Percentiles rank a stretch among this genome's conserved stretches.
Conservation (phyloP, 2,888 invertebrate genomes). For the Hymenopus coronatus region DNA sequence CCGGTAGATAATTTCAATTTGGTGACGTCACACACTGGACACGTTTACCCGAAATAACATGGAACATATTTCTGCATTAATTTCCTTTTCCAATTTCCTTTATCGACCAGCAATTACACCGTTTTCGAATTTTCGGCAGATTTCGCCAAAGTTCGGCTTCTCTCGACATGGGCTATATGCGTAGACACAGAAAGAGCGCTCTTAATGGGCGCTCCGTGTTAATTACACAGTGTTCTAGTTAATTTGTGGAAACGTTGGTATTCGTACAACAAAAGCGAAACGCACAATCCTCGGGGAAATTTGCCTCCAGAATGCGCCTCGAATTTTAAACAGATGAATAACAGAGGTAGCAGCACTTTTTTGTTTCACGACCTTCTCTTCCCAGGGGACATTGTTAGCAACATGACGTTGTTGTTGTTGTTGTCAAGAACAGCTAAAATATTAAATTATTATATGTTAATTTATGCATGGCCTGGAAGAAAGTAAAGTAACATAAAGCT, state of each 20-base stretch:
- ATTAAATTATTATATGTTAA: no score
- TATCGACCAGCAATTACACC: not conserved
- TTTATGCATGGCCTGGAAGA: no score
- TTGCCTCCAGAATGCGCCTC: not conserved
- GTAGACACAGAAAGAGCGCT: not conserved
- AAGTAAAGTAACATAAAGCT: no score
- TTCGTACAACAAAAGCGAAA: no score
- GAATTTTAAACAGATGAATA: not conserved
- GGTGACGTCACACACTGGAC: no score
- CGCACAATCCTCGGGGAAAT: not conserved
- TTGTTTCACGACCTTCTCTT: not conserved
- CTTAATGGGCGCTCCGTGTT: not conserved
- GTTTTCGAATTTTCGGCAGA: no score
- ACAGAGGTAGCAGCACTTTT: not conserved
- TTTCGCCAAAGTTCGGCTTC: no score
- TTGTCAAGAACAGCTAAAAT: no score
- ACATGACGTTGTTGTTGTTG: not conserved
- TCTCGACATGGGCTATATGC: not conserved
- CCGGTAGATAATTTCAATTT: no score
- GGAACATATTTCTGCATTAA: no score
- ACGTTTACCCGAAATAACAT: no score
- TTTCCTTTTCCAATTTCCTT: not conserved
- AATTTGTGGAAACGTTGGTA: not conserved
- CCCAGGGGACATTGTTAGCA: not conserved
- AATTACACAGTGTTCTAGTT: not conserved